Conservation (phyloP, 92 coral and sea anemone species). For the Bergia sp. region DNA sequence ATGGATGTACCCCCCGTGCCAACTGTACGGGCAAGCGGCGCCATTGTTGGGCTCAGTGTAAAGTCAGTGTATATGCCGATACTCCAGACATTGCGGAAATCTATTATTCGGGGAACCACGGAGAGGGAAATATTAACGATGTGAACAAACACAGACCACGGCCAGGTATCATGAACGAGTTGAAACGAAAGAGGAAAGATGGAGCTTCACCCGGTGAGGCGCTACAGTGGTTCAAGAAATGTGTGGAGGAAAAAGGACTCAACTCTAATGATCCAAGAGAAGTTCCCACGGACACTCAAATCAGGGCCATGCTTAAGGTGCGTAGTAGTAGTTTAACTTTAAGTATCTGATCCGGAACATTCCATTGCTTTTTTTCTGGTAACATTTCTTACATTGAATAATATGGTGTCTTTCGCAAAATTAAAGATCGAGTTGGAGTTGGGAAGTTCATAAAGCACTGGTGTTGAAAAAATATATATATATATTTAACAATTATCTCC, state of each 20-base stretch:
- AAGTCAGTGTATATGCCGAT: constrained; percentile 88
- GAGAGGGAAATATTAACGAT: constrained; percentile 83
- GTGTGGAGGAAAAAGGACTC: constrained; percentile 75
- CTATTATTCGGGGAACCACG: constrained; percentile 91
- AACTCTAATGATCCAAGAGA: constrained; percentile 67
- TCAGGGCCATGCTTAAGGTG: constrained; percentile 73
- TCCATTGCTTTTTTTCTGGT: no score
- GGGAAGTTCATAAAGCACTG: no score
- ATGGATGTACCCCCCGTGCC: constrained; percentile 93
- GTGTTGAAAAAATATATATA: no score
- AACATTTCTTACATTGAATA: no score
- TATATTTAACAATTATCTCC: no score
- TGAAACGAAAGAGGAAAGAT: constrained; percentile 69
- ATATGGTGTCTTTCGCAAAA: no score
- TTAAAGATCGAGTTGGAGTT: no score
- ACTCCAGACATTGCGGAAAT: constrained; percentile 76
- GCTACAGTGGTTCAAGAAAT: constrained; percentile 74
- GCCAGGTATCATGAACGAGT: constrained; percentile 68
- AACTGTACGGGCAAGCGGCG: constrained; percentile 96
- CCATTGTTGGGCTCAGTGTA: constrained; percentile 89
- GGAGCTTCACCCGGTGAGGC: constrained; percentile 77
- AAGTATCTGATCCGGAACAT: no score
- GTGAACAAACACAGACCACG: constrained; percentile 79
- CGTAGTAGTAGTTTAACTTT: not conserved
- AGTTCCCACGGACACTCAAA: constrained; percentile 76